Evolutionary conservation across 2,113 vertebrate genomes (phyloP).

Genomic region (Alligator mississippiensis): DNA sequence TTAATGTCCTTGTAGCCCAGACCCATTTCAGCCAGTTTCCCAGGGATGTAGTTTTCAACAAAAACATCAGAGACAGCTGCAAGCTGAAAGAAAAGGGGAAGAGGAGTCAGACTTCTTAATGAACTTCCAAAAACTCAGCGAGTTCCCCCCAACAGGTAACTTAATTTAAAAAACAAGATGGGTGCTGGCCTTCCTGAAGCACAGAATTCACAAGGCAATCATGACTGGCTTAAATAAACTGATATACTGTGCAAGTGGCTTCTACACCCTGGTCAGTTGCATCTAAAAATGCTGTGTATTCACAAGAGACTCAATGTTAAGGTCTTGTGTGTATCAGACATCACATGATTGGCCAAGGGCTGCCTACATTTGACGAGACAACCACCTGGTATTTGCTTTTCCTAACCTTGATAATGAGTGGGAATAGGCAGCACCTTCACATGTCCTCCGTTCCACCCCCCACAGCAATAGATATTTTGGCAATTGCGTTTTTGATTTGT

Average conservation of each 20-base stretch:
- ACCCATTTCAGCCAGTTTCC: slow-evolving; percentile 87
- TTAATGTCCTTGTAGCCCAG: slow-evolving; percentile 88
- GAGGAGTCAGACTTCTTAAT: slow-evolving; percentile 38
- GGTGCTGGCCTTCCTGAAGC: background rate
- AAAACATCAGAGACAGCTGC: slow-evolving; percentile 89
- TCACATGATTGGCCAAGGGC: background rate
- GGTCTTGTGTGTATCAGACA: background rate
- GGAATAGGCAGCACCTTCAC: background rate
- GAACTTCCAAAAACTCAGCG: background rate
- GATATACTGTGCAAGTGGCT: background rate
- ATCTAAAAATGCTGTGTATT: background rate
- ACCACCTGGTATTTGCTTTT: background rate
- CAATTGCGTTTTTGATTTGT: background rate
- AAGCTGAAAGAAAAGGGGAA: slow-evolving; percentile 81
- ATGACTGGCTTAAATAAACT: background rate
- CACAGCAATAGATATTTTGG: background rate
- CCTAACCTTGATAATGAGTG: background rate
- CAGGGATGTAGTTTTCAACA: slow-evolving; percentile 94
- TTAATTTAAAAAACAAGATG: slow-evolving; percentile 35
- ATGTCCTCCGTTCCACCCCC: background rate
- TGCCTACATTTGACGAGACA: background rate
- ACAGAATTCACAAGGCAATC: slow-evolving; percentile 10
- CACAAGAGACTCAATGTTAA: background rate
- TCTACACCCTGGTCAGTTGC: background rate
- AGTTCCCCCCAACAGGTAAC: background rate